Evolutionary conservation across 2,888 invertebrate species (phyloP).

Genomic region (Automeris io): DNA sequence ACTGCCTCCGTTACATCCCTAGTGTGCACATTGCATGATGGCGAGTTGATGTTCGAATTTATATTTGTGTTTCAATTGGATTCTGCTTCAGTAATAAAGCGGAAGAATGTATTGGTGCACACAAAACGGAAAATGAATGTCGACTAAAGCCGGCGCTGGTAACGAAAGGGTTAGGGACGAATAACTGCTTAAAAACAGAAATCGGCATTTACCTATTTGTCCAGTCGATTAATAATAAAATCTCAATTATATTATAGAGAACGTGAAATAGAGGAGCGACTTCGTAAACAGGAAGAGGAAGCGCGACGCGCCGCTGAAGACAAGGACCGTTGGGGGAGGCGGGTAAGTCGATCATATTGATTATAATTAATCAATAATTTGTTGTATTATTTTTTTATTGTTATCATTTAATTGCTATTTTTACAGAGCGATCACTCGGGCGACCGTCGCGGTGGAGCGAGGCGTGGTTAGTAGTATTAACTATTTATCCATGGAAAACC

Average conservation of each 20-base stretch:
- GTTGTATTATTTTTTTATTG: conserved; percentile 1
- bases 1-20: too few relatives aligned
- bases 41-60: too few relatives aligned
- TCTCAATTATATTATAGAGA: conserved; percentile 66
- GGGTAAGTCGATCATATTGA: conserved; percentile 34
- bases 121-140: too few relatives aligned
- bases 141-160: too few relatives aligned
- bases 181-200: too few relatives aligned
- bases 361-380: neutral
- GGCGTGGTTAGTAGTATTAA: conserved; percentile 48
- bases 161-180: too few relatives aligned
- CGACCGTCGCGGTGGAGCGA: conserved; percentile 55
- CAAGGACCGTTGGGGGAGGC: conserved; percentile 64
- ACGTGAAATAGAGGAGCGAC: conserved; percentile 92
- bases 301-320: conserved; percentile 54
- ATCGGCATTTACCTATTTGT: too few relatives aligned
- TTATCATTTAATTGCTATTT: conserved; percentile 6
- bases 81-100: too few relatives aligned
- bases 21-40: too few relatives aligned
- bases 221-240: conserved; percentile 4
- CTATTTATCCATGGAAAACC: too few relatives aligned
- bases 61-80: too few relatives aligned
- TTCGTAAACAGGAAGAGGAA: conserved; percentile 79
- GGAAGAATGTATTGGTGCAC: too few relatives aligned
- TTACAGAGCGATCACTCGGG: conserved; percentile 64